A percentile compares a stretch with the other conserved stretches of the same genome.
These are phyloP conservation scores for Eristalis pertinax DNA, from an alignment of 2,888 invertebrate species.

Conservation along the genomic window DNA sequence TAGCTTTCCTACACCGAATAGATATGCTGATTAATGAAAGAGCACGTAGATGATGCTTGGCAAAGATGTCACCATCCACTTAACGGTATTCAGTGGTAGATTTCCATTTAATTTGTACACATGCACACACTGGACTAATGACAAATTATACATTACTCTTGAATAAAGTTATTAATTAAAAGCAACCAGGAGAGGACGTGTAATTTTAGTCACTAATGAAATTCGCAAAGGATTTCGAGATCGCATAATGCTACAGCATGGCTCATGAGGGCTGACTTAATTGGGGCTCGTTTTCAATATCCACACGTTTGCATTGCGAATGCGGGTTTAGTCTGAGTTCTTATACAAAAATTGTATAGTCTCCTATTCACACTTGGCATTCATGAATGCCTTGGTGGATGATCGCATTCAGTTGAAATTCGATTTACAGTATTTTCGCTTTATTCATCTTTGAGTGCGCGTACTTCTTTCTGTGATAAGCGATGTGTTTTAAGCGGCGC, in stretches of 20 bases:
- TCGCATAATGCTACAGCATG: constrained; percentile 2
- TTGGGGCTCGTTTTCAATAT: constrained; percentile 1
- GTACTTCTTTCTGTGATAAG: neutral
- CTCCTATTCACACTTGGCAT: neutral
- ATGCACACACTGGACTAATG: constrained; percentile 53
- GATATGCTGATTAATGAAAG: constrained; percentile 68
- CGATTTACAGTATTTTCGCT: neutral
- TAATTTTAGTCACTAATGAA: constrained; percentile 21
- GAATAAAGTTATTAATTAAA: constrained; percentile 51
- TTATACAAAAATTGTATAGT: neutral
- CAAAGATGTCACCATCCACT: constrained; percentile 67
- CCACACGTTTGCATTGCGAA: neutral
- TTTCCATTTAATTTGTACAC: constrained; percentile 65
- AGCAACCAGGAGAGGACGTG: neutral
- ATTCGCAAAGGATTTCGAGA: constrained; percentile 6
- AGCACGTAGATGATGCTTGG: constrained; percentile 70
- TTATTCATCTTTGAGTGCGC: neutral
- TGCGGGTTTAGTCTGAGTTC: neutral
- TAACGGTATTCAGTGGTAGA: constrained; percentile 52
- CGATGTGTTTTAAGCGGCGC: neutral
- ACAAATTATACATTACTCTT: constrained; percentile 52
- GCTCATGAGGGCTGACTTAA: constrained; percentile 3
- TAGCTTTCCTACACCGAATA: constrained; percentile 23
- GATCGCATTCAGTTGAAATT: neutral
- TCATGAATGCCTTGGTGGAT: neutral